Conservation (phyloP, 2,113 vertebrate species). For the Psittacula cyanocephala region DNA sequence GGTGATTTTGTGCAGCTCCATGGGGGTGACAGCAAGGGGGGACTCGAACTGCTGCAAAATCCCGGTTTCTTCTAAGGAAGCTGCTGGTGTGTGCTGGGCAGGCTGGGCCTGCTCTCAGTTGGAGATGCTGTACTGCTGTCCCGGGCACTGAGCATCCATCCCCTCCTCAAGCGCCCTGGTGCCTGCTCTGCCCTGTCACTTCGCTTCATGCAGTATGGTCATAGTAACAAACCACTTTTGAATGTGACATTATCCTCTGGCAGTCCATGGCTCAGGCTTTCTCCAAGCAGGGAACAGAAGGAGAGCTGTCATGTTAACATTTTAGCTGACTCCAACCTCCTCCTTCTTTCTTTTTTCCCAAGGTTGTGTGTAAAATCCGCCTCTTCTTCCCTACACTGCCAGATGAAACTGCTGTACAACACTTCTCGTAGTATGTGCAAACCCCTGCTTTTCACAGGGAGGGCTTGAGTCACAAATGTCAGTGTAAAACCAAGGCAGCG, state of each 20-base stretch:
- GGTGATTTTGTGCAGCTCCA: fast-evolving
- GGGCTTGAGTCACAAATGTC: not conserved
- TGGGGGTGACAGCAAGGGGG: not conserved
- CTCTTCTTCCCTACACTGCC: not conserved
- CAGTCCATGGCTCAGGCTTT: not conserved
- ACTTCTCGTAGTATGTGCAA: not conserved
- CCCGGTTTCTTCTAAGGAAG: not conserved
- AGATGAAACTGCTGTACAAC: not conserved
- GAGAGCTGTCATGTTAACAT: constrained; percentile 34
- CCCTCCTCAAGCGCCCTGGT: not conserved
- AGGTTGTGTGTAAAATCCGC: not conserved
- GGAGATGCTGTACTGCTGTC: not conserved
- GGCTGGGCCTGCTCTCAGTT: not conserved
- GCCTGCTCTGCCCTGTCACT: not conserved
- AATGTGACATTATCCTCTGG: not conserved
- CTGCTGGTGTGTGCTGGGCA: not conserved
- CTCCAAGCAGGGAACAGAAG: constrained; percentile 27
- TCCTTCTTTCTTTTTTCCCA: not conserved
- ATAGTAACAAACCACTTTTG: not conserved
- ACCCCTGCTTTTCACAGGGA: not conserved
- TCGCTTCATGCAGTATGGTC: not conserved
- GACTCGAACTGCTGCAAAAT: not conserved
- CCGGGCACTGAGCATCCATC: not conserved
- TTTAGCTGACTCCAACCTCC: constrained; percentile 46
- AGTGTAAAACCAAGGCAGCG: not conserved